These are phyloP conservation scores for Carlito syrichta DNA, from an alignment of 2,113 vertebrate species.

Conservation along the genomic window DNA sequence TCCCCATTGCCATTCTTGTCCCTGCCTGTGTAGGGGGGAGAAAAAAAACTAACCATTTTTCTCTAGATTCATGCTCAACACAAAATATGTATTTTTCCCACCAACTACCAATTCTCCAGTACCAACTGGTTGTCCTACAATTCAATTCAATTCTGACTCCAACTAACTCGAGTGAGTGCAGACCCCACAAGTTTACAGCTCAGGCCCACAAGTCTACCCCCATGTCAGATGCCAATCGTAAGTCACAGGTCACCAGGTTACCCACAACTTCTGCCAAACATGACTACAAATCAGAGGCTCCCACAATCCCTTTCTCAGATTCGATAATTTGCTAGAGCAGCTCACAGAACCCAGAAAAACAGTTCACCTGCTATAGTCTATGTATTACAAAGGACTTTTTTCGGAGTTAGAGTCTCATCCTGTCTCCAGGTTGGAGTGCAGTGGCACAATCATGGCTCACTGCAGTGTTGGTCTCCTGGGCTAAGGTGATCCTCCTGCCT, in stretches of 20 bases:
- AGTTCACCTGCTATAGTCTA: not conserved
- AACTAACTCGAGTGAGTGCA: not conserved
- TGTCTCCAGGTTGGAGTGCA: too few species aligned
- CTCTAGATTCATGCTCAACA: not conserved
- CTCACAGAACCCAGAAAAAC: not conserved
- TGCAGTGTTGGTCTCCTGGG: too few species aligned
- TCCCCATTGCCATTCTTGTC: not conserved
- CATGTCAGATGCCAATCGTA: not conserved
- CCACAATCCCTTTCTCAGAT: not conserved
- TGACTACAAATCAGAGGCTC: not conserved
- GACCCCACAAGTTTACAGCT: not conserved
- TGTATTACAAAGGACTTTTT: not conserved
- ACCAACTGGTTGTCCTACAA: not conserved
- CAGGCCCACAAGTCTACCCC: too few species aligned
- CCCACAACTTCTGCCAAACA: not conserved
- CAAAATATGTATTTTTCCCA: not conserved
- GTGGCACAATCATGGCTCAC: too few species aligned
- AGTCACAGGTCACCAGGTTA: not conserved
- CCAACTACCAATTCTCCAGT: not conserved
- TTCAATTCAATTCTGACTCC: not conserved
- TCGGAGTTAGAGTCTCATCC: too few species aligned
- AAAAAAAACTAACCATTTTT: not conserved
- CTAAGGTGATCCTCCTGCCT: too few species aligned
- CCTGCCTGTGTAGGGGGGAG: not conserved
- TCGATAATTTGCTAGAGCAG: not conserved